Evolutionary conservation across 2,888 invertebrate genomes (phyloP).

Genomic region (Ophioninae sp.): DNA sequence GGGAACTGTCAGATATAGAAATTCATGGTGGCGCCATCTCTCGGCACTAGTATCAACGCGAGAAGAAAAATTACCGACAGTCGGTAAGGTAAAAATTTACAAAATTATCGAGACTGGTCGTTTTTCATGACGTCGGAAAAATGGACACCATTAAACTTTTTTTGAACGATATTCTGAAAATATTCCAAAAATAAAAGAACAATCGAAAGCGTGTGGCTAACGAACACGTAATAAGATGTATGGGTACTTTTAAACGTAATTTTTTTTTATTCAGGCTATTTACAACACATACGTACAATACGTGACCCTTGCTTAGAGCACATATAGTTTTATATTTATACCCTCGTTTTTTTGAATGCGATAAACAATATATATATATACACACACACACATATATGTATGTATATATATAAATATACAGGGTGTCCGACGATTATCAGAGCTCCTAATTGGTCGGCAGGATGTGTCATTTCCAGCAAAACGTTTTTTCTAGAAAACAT

Average conservation of each 20-base stretch:
- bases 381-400: slow-evolving; percentile 7
- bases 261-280: slow-evolving; percentile 79
- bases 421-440: not conserved
- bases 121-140: not conserved
- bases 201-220: not conserved
- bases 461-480: not conserved
- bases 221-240: not conserved
- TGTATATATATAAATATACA: slow-evolving; percentile 11
- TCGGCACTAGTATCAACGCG: not conserved
- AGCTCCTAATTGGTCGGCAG: not conserved
- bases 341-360: slow-evolving; percentile 72
- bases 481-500: not conserved
- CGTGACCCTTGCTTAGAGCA: slow-evolving; percentile 79
- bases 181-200: not conserved
- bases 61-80: not conserved
- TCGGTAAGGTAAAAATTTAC: not conserved
- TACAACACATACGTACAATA: slow-evolving; percentile 81
- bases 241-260: slow-evolving; percentile 78
- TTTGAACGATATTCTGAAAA: not conserved
- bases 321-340: slow-evolving; percentile 61
- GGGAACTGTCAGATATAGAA: not conserved
- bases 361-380: slow-evolving; percentile 55
- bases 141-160: not conserved
- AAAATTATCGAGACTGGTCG: not conserved
- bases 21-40: not conserved